Evolutionary conservation across 2,888 invertebrate species (phyloP).

Genomic region (Punctoribates punctum): DNA sequence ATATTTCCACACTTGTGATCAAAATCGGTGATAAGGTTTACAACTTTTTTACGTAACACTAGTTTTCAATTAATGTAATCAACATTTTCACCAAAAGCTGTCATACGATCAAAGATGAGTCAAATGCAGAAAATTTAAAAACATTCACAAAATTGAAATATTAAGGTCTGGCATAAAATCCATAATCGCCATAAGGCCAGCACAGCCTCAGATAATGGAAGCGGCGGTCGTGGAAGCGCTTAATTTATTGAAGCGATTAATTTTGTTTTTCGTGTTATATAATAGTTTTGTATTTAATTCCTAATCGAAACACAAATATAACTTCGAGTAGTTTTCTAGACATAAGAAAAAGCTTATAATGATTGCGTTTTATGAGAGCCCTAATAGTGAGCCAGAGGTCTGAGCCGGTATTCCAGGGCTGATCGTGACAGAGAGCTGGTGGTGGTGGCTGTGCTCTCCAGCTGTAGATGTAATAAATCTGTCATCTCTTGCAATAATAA

Average conservation of each 20-base stretch:
- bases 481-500: slow-evolving; percentile 20
- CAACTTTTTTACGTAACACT: not conserved
- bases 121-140: no score
- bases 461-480: slow-evolving; percentile 25
- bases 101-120: no score
- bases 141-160: not conserved
- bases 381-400: not conserved
- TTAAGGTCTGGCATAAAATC: not conserved
- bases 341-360: not conserved
- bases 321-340: not conserved
- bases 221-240: not conserved
- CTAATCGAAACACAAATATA: slow-evolving; percentile 12
- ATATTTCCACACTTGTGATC: not conserved
- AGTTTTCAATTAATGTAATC: slow-evolving; percentile 1
- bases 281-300: not conserved
- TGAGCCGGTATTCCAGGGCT: not conserved
- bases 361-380: not conserved
- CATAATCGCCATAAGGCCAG: slow-evolving; percentile 7
- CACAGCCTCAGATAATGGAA: not conserved
- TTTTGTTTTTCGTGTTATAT: slow-evolving; percentile 16
- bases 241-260: slow-evolving; percentile 26
- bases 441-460: not conserved
- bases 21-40: not conserved
- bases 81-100: not conserved
- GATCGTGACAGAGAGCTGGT: not conserved